Evolutionary conservation across 2,797 vertebrate genomes (phyloP).

Genomic region (Silurus lanzhouensis): DNA sequence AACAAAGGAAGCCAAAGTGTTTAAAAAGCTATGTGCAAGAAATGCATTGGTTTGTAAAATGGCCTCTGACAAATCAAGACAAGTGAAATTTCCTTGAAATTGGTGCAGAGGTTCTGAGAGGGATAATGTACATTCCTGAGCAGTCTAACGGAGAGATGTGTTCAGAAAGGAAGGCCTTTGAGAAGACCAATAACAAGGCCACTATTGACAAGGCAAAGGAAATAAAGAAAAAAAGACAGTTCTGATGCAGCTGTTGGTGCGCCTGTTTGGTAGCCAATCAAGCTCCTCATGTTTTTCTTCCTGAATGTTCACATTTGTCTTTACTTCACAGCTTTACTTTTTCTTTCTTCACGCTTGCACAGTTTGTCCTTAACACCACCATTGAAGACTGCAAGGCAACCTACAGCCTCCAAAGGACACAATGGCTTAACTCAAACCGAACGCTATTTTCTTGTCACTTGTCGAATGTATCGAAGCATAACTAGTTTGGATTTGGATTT

Average conservation of each 20-base stretch:
- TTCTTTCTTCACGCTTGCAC: constrained; percentile 20
- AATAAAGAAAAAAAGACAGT: neutral
- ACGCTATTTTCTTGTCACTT: constrained; percentile 43
- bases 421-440: constrained; percentile 52
- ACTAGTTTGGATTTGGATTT: constrained; percentile 57
- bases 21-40: neutral
- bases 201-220: constrained; percentile 54
- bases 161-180: constrained; percentile 57
- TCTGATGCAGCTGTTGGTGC: constrained; percentile 48
- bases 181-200: constrained; percentile 59
- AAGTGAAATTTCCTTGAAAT: neutral
- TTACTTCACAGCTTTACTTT: constrained; percentile 31
- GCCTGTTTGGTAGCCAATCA: constrained; percentile 23
- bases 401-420: constrained; percentile 46
- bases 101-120: constrained; percentile 28
- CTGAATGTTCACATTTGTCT: constrained; percentile 44
- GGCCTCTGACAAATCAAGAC: neutral
- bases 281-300: constrained; percentile 50
- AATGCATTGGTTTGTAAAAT: neutral
- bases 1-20: neutral
- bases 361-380: constrained; percentile 44
- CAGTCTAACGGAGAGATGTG: constrained; percentile 17
- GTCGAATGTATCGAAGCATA: constrained; percentile 53
- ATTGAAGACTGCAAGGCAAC: constrained; percentile 43
- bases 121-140: constrained; percentile 17